Evolutionary conservation across 2,888 invertebrate genomes (phyloP).

Genomic region (Drosophila kuntzei): DNA sequence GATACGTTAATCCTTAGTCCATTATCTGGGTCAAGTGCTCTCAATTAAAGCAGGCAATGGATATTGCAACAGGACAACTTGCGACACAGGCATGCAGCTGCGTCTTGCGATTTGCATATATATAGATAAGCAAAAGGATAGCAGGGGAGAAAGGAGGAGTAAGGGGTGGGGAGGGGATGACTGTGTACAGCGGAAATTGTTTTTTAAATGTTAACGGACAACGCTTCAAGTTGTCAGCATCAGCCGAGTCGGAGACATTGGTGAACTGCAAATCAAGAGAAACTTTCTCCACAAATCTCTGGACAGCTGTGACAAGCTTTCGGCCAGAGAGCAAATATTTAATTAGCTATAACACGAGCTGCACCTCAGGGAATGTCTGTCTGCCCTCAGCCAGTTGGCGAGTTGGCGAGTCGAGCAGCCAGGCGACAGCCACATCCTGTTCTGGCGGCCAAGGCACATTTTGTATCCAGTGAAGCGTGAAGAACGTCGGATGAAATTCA

Average conservation of each 20-base stretch:
- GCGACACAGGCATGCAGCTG: constrained; percentile 13
- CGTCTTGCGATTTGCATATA: constrained; percentile 30
- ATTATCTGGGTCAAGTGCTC: constrained; percentile 23
- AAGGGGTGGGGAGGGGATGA: background rate
- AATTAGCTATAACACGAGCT: constrained; percentile 69
- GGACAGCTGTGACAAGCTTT: constrained; percentile 59
- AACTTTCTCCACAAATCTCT: constrained; percentile 49
- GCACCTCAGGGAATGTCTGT: constrained; percentile 44
- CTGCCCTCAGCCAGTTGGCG: constrained; percentile 15
- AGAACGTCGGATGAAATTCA: constrained; percentile 61
- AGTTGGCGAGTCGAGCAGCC: constrained; percentile 11
- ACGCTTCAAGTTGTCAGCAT: constrained; percentile 45
- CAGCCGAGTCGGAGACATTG: constrained; percentile 12
- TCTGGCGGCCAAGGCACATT: constrained; percentile 26
- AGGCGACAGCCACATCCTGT: constrained; percentile 52
- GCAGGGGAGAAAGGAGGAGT: background rate
- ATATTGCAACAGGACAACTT: constrained; percentile 37
- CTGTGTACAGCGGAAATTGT: constrained; percentile 58
- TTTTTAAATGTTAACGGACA: constrained; percentile 50
- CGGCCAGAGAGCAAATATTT: constrained; percentile 70
- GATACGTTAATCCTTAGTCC: constrained; percentile 11
- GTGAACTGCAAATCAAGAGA: constrained; percentile 25
- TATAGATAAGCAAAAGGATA: background rate
- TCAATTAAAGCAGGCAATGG: constrained; percentile 6
- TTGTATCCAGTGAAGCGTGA: constrained; percentile 58